Evolutionary conservation across 2,113 vertebrate species (phyloP).

Genomic region (Atlantisia rogersi): DNA sequence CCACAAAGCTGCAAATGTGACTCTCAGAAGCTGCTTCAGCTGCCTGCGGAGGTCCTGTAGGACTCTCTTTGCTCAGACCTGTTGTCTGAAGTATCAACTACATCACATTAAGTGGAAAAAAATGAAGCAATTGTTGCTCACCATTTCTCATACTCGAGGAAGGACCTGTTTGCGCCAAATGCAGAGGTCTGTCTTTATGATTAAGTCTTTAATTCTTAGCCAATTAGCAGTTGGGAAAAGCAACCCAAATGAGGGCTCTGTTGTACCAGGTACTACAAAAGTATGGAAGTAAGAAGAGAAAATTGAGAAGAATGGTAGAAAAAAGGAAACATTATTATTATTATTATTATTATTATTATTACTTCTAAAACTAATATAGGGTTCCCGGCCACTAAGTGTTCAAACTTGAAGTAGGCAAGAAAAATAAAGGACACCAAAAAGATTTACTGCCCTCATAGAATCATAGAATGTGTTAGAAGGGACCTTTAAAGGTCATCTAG

Average conservation of each 20-base stretch:
- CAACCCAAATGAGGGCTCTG: background rate
- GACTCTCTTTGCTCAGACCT: background rate
- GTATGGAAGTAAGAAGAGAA: background rate
- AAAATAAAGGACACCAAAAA: background rate
- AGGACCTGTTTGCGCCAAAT: background rate
- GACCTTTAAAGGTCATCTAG: too few species aligned
- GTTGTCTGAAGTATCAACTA: background rate
- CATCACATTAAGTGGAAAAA: background rate
- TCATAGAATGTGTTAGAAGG: too few species aligned
- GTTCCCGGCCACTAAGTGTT: background rate
- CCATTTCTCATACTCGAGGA: background rate
- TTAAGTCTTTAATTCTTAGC: background rate
- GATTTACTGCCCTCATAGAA: background rate
- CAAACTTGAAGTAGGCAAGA: background rate
- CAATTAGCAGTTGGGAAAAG: background rate
- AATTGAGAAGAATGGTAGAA: background rate
- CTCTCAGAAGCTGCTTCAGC: background rate
- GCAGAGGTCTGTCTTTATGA: fast-evolving
- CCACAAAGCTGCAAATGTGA: background rate
- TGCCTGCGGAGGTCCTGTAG: background rate
- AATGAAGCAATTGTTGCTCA: background rate
- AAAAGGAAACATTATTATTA: background rate
- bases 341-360: background rate
- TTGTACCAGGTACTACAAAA: background rate
- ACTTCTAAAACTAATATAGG: background rate